Conservation (phyloP, 1,140 invertebrate genomes). For the Rhizoglyphus robini region DNA sequence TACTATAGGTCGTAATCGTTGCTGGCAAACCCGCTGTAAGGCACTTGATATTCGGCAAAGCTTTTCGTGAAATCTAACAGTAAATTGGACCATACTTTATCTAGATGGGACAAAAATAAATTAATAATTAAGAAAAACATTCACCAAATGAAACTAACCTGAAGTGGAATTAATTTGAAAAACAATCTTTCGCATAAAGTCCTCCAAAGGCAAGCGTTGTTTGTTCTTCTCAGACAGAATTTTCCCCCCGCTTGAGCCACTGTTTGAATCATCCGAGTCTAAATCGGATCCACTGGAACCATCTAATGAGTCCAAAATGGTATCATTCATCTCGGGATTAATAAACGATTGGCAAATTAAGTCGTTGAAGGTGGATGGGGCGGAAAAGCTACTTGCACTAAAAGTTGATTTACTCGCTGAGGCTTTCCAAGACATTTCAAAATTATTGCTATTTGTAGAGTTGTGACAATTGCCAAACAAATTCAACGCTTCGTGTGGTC, state of each 20-base stretch:
- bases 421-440: no score
- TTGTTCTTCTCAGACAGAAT: no score
- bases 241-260: no score
- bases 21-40: neutral
- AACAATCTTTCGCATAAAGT: constrained; percentile 11
- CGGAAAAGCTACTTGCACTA: no score
- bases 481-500: neutral
- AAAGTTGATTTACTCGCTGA: no score
- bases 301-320: neutral
- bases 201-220: neutral
- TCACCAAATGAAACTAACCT: no score
- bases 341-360: neutral
- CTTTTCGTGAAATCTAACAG: constrained; percentile 9
- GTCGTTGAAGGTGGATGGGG: neutral
- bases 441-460: neutral
- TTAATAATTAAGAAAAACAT: neutral
- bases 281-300: neutral
- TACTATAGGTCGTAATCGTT: neutral
- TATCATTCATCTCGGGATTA: no score
- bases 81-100: constrained; percentile 12
- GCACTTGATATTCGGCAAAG: constrained; percentile 10
- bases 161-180: constrained; percentile 1
- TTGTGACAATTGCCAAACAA: neutral
- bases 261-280: neutral
- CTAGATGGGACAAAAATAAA: neutral